Conservation (phyloP, 1,140 invertebrate genomes). For the Ceratina calcarata region DNA sequence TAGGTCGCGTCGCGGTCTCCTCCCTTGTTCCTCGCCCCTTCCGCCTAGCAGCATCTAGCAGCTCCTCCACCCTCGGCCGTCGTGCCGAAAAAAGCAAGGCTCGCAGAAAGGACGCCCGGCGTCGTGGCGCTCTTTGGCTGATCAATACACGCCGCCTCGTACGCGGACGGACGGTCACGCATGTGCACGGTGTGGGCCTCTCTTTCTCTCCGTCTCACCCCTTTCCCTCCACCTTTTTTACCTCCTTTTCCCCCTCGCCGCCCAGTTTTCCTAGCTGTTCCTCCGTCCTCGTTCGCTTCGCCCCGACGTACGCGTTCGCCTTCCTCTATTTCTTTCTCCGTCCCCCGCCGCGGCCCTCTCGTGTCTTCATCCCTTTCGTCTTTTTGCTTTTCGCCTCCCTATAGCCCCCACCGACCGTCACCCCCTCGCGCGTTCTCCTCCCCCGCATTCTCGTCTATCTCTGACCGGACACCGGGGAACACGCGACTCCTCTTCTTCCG, state of each 20-base stretch:
- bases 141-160: constrained; percentile 80
- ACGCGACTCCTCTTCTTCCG: constrained; percentile 43
- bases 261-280: constrained; percentile 40
- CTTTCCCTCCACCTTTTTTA: constrained; percentile 33
- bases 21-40: constrained; percentile 35
- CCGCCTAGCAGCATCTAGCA: constrained; percentile 54
- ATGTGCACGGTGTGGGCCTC: constrained; percentile 76
- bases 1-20: constrained; percentile 67
- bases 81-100: constrained; percentile 80
- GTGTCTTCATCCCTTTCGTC: constrained; percentile 27
- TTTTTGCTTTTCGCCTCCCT: constrained; percentile 19
- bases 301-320: constrained; percentile 25
- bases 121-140: constrained; percentile 81
- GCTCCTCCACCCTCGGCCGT: constrained; percentile 49
- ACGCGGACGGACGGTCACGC: constrained; percentile 80
- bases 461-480: constrained; percentile 25
- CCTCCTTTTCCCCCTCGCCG: constrained; percentile 27
- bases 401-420: constrained; percentile 4
- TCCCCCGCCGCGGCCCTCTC: not conserved
- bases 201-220: constrained; percentile 29
- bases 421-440: constrained; percentile 5
- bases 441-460: constrained; percentile 4
- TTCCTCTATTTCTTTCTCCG: constrained; percentile 38
- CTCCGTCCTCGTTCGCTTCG: constrained; percentile 35
- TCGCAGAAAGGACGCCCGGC: constrained; percentile 80